These are phyloP conservation scores for Rhabdomys pumilio DNA, from an alignment of 2,797 vertebrate genomes.

Conservation along the genomic window DNA sequence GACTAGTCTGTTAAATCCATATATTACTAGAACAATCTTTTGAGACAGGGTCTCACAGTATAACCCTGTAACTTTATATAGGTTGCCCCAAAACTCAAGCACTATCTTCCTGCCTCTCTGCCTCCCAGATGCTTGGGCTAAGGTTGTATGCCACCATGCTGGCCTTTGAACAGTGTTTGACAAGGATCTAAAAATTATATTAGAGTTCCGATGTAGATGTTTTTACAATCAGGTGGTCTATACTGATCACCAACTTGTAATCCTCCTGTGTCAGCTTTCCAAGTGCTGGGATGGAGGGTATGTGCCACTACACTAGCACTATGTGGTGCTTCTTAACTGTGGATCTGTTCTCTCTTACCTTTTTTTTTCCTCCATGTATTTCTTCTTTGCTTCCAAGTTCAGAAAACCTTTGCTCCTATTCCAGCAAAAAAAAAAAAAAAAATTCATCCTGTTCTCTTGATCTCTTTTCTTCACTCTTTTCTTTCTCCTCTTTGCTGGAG, in stretches of 20 bases:
- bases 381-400: slow-evolving; percentile 56
- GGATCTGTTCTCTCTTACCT: neutral
- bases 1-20: slow-evolving; percentile 3
- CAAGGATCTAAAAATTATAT: slow-evolving; percentile 12
- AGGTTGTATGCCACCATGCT: neutral
- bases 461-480: neutral
- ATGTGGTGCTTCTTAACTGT: neutral
- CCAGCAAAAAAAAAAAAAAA: neutral
- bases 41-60: neutral
- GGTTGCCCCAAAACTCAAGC: neutral
- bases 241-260: neutral
- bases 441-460: neutral
- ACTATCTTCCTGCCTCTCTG: neutral
- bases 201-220: neutral
- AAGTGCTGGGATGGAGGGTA: neutral
- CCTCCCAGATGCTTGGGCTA: neutral
- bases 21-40: slow-evolving; percentile 2
- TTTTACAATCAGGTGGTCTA: neutral
- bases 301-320: neutral
- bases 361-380: slow-evolving; percentile 29
- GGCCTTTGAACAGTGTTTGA: slow-evolving; percentile 13
- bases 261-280: neutral
- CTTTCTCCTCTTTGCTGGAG: neutral
- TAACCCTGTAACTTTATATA: neutral
- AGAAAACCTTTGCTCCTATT: slow-evolving; percentile 37